phyloP scores from a whole-genome alignment of 2,888 invertebrate species.

The Bursaphelenchus okinawaensis region DNA sequence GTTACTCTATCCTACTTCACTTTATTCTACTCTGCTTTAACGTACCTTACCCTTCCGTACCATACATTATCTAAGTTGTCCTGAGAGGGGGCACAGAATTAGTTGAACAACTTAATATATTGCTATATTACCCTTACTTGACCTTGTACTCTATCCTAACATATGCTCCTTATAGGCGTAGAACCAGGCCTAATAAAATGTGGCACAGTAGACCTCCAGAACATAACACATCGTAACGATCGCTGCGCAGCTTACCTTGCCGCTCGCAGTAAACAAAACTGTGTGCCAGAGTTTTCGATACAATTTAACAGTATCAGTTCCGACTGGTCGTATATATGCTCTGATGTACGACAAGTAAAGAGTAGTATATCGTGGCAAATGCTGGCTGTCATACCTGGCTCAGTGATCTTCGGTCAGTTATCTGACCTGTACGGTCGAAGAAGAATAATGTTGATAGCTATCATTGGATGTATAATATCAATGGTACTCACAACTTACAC shows the following conservation, averaged over 20 bases:
- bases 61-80: too few relatives aligned
- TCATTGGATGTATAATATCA: conserved; percentile 32
- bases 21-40: too few relatives aligned
- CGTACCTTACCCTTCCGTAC: too few relatives aligned
- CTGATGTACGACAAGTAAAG: conserved; percentile 38
- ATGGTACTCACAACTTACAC: conserved; percentile 37
- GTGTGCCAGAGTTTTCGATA: neutral
- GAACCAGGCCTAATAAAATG: conserved; percentile 24
- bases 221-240: conserved; percentile 8
- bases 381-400: conserved; percentile 48
- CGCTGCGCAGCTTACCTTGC: conserved; percentile 14
- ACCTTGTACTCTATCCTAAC: conserved; percentile 3
- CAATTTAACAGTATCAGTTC: conserved; percentile 34
- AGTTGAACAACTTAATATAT: too few relatives aligned
- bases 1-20: too few relatives aligned
- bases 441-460: conserved; percentile 32
- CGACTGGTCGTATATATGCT: conserved; percentile 41
- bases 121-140: neutral
- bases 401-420: conserved; percentile 41
- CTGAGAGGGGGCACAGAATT: too few relatives aligned
- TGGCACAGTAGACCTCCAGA: conserved; percentile 12
- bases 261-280: neutral
- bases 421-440: conserved; percentile 39
- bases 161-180: conserved; percentile 23
- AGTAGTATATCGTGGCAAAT: conserved; percentile 48